These are phyloP conservation scores for Pandemis cinnamomeana DNA, from an alignment of 2,888 invertebrate genomes.

Conservation along the genomic window DNA sequence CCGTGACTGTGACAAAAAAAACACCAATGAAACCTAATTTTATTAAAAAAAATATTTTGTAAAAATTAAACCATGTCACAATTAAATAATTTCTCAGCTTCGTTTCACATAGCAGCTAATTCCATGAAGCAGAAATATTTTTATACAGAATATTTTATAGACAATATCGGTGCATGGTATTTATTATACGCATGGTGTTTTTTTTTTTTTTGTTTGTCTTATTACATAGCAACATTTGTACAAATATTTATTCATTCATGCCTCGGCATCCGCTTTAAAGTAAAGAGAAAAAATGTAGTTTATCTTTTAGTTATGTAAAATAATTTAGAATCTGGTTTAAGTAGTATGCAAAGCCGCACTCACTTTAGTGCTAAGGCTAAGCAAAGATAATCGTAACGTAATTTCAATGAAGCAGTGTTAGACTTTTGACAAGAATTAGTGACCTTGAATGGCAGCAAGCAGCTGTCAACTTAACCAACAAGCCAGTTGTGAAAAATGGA, in stretches of 20 bases:
- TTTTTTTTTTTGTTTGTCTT: not conserved
- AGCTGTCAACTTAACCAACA: slow-evolving; percentile 59
- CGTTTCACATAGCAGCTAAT: no score
- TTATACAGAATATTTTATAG: no score
- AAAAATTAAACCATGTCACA: no score
- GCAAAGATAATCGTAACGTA: not conserved
- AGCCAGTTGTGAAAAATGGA: slow-evolving; percentile 48
- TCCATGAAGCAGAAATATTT: no score
- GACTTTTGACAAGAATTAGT: slow-evolving; percentile 45
- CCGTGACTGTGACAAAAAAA: no score
- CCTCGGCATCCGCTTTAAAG: slow-evolving; percentile 1
- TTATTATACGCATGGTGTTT: not conserved
- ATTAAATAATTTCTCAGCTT: no score
- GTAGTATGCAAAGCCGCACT: not conserved
- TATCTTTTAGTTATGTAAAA: not conserved
- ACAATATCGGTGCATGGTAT: no score
- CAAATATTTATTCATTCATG: slow-evolving; percentile 34
- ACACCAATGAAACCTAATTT: no score
- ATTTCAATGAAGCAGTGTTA: not conserved
- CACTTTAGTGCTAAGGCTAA: not conserved
- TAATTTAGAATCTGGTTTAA: not conserved
- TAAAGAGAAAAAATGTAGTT: not conserved
- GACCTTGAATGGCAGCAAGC: slow-evolving; percentile 52
- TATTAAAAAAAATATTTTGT: no score
- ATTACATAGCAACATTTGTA: slow-evolving; percentile 18